Conservation (phyloP, 2,797 vertebrate species). For the Myotis findleyi region DNA sequence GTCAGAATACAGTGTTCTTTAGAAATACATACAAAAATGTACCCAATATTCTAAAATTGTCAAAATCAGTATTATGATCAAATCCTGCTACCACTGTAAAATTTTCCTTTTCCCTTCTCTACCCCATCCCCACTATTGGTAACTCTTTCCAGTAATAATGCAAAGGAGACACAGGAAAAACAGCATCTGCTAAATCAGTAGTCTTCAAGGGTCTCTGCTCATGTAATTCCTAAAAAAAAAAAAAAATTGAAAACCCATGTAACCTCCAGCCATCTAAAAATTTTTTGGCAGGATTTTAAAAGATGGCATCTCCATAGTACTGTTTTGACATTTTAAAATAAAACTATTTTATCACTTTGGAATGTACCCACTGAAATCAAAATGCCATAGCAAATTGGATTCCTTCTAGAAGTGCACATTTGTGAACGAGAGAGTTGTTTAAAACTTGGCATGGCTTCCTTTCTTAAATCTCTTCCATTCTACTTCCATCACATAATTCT, state of each 20-base stretch:
- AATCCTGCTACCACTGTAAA: not conserved
- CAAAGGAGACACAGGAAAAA: not conserved
- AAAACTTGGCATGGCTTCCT: not conserved
- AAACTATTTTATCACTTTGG: not conserved
- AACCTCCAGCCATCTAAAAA: not conserved
- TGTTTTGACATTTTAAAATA: conserved; percentile 15
- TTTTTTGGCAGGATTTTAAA: not conserved
- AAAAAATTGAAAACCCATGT: not conserved
- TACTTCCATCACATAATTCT: not conserved
- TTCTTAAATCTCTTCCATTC: not conserved
- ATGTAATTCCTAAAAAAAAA: not conserved
- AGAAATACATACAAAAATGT: conserved; percentile 17
- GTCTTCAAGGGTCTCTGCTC: conserved; percentile 24
- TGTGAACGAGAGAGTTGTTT: not conserved
- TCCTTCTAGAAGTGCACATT: not conserved
- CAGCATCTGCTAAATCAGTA: not conserved
- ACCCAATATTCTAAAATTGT: not conserved
- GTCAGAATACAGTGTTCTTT: not conserved
- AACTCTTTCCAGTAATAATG: not conserved
- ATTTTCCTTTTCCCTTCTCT: not conserved
- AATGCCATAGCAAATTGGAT: not conserved
- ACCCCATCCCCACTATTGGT: not conserved
- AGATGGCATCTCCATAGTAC: not conserved
- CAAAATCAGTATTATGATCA: not conserved
- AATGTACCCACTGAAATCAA: not conserved